Conservation (phyloP, 2,797 vertebrate genomes). For the Enteromius paludinosus region DNA sequence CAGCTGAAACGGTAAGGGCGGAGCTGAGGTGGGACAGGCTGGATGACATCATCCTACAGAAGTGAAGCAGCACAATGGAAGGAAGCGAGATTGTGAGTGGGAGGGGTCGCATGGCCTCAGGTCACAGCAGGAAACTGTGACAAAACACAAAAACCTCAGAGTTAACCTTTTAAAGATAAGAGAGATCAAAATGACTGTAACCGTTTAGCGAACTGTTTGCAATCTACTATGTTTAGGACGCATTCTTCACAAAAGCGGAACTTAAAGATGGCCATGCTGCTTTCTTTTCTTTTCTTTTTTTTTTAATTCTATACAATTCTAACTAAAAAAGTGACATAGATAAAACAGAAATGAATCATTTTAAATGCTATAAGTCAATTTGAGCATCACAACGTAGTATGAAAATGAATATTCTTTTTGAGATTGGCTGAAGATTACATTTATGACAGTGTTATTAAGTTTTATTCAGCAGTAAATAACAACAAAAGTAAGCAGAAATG, state of each 20-base stretch:
- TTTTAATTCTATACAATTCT: neutral
- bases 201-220: neutral
- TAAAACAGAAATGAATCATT: neutral
- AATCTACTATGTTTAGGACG: neutral
- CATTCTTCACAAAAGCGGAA: too few species aligned
- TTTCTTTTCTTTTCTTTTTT: neutral
- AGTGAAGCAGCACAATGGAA: slow-evolving; percentile 38
- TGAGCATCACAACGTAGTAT: neutral
- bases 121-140: neutral
- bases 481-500: neutral
- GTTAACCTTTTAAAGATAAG: slow-evolving; percentile 3
- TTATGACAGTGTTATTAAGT: neutral
- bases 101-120: slow-evolving; percentile 15
- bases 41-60: slow-evolving; percentile 51
- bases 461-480: neutral
- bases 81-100: slow-evolving; percentile 46
- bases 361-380: neutral
- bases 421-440: neutral
- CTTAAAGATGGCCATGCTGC: neutral
- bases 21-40: slow-evolving; percentile 11
- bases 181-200: neutral
- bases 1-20: slow-evolving; percentile 23
- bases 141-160: neutral
- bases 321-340: neutral
- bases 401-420: neutral